A percentile compares a stretch with the other conserved stretches of the same genome.
phyloP scores from a whole-genome alignment of 1,140 invertebrate species.

The Conopomorpha cramerella region DNA sequence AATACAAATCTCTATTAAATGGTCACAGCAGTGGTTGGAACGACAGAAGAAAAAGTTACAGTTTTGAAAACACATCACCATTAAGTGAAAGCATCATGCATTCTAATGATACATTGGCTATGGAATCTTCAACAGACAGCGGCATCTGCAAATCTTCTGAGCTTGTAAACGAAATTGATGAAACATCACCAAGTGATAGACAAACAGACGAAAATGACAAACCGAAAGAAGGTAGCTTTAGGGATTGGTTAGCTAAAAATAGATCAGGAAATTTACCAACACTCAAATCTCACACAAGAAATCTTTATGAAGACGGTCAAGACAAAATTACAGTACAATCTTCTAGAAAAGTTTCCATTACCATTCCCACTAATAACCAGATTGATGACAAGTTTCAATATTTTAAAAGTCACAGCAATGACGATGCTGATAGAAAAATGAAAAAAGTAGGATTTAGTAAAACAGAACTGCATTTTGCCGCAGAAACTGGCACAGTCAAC shows the following conservation, averaged over 20 bases:
- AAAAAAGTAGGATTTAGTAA: slow-evolving; percentile 86
- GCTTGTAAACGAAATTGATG: slow-evolving; percentile 53
- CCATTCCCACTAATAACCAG: slow-evolving; percentile 42
- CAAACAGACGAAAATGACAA: slow-evolving; percentile 11
- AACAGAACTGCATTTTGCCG: slow-evolving; percentile 83
- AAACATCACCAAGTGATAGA: slow-evolving; percentile 10
- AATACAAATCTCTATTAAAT: slow-evolving; percentile 50
- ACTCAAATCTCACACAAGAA: slow-evolving; percentile 14
- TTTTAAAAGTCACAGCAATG: slow-evolving; percentile 12
- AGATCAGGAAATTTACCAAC: slow-evolving; percentile 19
- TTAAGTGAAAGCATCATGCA: slow-evolving; percentile 38
- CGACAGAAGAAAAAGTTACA: slow-evolving; percentile 72
- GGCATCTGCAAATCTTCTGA: slow-evolving; percentile 72
- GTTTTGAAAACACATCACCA: slow-evolving; percentile 69
- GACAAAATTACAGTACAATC: slow-evolving; percentile 36
- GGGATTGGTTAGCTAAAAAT: slow-evolving; percentile 46
- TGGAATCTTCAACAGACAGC: slow-evolving; percentile 73
- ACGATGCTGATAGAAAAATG: slow-evolving; percentile 56
- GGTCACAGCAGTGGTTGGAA: slow-evolving; percentile 66
- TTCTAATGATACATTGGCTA: slow-evolving; percentile 52
- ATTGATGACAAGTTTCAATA: slow-evolving; percentile 17
- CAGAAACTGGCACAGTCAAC: slow-evolving; percentile 81
- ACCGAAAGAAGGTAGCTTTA: slow-evolving; percentile 31
- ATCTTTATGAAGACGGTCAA: slow-evolving; percentile 18
- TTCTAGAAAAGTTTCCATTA: slow-evolving; percentile 44